Evolutionary conservation across 1,140 invertebrate species (phyloP), one percentile per base, ranked within the genome.

Genomic region (Neodiprion fabricii): DNA sequence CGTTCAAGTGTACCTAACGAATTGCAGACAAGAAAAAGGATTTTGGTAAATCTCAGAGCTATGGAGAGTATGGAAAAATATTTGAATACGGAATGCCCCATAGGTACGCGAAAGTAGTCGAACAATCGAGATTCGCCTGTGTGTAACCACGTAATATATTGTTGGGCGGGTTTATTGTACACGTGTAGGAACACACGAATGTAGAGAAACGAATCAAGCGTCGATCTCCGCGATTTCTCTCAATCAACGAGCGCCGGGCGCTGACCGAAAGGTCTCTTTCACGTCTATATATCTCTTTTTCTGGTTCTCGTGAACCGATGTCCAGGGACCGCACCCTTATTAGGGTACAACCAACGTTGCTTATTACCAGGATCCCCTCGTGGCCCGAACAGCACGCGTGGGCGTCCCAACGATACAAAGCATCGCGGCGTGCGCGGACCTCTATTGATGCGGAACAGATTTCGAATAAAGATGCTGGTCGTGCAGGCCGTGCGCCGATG

Each of bases 401-500:
- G 53, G 53, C 53, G 53, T 61, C 53, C 53, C 53, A 4, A 61
- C 53, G 53, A 61, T 61, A 12, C 3, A 61, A 61, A 61, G 53
- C 53, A 61, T 5, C 53, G 53, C 53, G n/a, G 53, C 53, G 53
- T 9, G 9, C 53, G 53, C 53, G 53, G 3, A 17, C 5, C 5
- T 14, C 53, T 61, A 61, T 61, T 61, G 53, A 61, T 61, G 53
- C 53, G 53, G 53, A 61, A 61, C 53, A 61, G 53, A 61, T 61
- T 61, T 61, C 53, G 53, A 61, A 61, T 61, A 61, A 61, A 61
- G 53, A 61, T 61, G 53, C 28, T 40, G 28, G 28, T 40, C 2
- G 28, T 40, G 28, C 28, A 40, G 28, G 28, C 28, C 28, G 28
- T 40, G 5, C 28, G 28, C 28, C 28, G 28, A 40, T 40, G 28